These are phyloP conservation scores for Petrocephalus zakoni DNA, from an alignment of 2,113 vertebrate species.

Conservation along the genomic window DNA sequence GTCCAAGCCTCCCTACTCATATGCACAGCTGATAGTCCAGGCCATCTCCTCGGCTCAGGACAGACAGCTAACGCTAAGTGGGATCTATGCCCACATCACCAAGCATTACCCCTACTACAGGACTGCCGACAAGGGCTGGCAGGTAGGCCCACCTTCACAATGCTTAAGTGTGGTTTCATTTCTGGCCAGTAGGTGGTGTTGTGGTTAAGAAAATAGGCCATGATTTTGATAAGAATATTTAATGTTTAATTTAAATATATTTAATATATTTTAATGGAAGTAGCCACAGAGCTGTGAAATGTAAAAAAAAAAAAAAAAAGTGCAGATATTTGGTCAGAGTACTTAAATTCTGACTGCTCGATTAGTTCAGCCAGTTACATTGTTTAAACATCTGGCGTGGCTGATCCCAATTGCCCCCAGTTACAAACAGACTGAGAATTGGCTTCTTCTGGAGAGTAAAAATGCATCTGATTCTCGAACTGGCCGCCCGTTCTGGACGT, in stretches of 20 bases:
- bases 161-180: not conserved
- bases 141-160: constrained; percentile 60
- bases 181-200: not conserved
- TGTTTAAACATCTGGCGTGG: not conserved
- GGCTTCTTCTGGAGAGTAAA: not conserved
- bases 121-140: constrained; percentile 98
- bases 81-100: constrained; percentile 96
- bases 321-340: not conserved
- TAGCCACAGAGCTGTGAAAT: not conserved
- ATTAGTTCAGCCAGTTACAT: not conserved
- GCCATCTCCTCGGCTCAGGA: constrained; percentile 97
- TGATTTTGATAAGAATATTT: no score
- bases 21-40: constrained; percentile 96
- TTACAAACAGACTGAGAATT: not conserved
- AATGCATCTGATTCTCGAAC: no score
- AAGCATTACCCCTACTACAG: constrained; percentile 98
- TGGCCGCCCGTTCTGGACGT: not conserved
- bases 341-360: not conserved
- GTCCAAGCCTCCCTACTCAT: constrained; percentile 94
- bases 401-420: not conserved
- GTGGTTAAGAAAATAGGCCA: not conserved
- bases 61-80: constrained; percentile 93
- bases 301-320: no score
- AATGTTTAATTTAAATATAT: no score
- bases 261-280: not conserved